phyloP scores from a whole-genome alignment of 2,888 invertebrate genomes.

The Sphinx pinastri region DNA sequence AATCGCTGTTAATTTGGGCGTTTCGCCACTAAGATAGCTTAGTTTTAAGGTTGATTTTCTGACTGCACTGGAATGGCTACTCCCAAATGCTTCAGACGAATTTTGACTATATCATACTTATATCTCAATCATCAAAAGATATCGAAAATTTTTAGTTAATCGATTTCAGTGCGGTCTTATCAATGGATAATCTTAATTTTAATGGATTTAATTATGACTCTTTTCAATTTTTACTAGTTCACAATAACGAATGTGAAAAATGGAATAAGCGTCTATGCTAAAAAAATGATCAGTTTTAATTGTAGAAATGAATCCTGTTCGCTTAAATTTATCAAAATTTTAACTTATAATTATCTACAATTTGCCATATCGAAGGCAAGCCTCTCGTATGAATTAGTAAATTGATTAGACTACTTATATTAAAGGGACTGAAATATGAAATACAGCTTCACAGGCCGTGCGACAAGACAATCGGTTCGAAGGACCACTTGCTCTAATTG shows the following conservation, averaged over 20 bases:
- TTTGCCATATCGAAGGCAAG: slow-evolving; percentile 17
- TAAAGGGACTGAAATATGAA: slow-evolving; percentile 6
- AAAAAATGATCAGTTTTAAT: slow-evolving; percentile 1
- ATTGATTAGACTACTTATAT: slow-evolving; percentile 8
- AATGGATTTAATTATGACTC: not conserved
- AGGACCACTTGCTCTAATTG: not conserved
- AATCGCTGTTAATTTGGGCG: slow-evolving; percentile 80
- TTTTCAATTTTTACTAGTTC: slow-evolving; percentile 14
- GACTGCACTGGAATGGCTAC: slow-evolving; percentile 25
- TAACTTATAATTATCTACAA: not conserved
- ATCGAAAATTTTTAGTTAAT: not conserved
- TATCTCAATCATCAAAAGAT: not conserved
- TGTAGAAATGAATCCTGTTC: not conserved
- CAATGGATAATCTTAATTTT: slow-evolving; percentile 8
- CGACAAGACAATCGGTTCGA: not conserved
- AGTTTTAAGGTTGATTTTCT: slow-evolving; percentile 39
- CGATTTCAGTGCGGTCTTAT: slow-evolving; percentile 12
- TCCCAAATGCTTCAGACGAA: not conserved
- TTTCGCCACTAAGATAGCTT: slow-evolving; percentile 59
- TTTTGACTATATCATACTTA: not conserved
- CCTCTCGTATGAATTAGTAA: not conserved
- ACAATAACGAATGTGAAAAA: not conserved
- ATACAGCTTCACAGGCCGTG: slow-evolving; percentile 1
- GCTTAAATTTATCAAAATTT: slow-evolving; percentile 12
- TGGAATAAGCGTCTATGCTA: not conserved